These are phyloP conservation scores for Subanguina moxae DNA, from an alignment of 1,140 invertebrate species.

Conservation along the genomic window DNA sequence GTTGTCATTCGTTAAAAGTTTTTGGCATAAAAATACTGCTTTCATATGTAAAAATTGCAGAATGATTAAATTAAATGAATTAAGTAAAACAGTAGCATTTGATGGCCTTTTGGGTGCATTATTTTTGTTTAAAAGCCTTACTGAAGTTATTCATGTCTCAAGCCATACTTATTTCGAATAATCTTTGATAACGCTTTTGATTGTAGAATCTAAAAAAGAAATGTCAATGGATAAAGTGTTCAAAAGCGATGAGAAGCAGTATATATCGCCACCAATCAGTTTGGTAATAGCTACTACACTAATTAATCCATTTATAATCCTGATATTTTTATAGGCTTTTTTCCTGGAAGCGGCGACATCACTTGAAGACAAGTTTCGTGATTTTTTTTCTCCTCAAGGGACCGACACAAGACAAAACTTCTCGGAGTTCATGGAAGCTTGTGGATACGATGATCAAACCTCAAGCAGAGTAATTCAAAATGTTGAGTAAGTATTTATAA, in stretches of 20 bases:
- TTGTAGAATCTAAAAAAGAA: slow-evolving; percentile 6
- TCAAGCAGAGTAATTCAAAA: slow-evolving; percentile 15
- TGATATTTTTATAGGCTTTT: not conserved
- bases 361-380: slow-evolving; percentile 21
- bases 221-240: slow-evolving; percentile 46
- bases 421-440: slow-evolving; percentile 20
- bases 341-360: slow-evolving; percentile 34
- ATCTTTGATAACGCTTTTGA: not conserved
- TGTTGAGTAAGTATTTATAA: slow-evolving; percentile 29
- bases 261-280: slow-evolving; percentile 45
- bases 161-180: no score
- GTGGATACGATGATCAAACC: slow-evolving; percentile 10
- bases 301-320: no score
- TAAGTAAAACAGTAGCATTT: no score
- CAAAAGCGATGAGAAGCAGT: slow-evolving; percentile 36
- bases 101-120: no score
- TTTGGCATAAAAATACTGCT: no score
- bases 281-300: not conserved
- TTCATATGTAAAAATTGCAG: no score
- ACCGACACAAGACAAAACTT: slow-evolving; percentile 21
- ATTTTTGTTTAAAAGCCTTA: not conserved
- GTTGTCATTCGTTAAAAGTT: no score
- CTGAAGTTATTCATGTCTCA: no score
- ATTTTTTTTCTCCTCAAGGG: slow-evolving; percentile 27
- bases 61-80: no score